Percentiles rank a stretch among this genome's conserved stretches.
Evolutionary conservation across 2,797 vertebrate genomes (phyloP).

Genomic region (Phoxinus dragarum): DNA sequence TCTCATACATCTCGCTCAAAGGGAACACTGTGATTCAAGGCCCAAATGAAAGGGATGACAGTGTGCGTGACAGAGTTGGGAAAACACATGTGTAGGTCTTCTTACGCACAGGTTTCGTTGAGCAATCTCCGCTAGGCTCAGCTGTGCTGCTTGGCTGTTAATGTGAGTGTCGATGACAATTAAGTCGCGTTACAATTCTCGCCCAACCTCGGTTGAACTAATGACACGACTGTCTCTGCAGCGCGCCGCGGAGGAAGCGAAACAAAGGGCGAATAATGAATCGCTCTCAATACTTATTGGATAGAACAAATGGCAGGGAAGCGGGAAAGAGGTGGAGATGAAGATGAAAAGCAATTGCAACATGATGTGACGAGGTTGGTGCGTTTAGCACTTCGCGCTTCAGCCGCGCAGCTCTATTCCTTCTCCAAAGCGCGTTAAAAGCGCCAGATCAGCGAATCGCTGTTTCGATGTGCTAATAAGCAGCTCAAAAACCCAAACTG

Average conservation of each 20-base stretch:
- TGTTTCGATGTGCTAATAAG: constrained; percentile 63
- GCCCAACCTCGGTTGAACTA: constrained; percentile 65
- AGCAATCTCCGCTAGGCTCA: constrained; percentile 78
- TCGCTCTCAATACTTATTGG: constrained; percentile 67
- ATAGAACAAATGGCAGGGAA: constrained; percentile 62
- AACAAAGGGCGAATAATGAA: constrained; percentile 74
- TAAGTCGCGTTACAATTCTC: constrained; percentile 69
- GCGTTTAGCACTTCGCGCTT: constrained; percentile 1
- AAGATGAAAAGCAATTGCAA: constrained; percentile 77
- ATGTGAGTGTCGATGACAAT: constrained; percentile 82
- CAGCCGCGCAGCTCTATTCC: constrained; percentile 56
- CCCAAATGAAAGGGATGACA: constrained; percentile 27
- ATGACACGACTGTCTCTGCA: constrained; percentile 71
- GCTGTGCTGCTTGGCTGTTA: constrained; percentile 77
- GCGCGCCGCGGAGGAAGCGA: constrained; percentile 54
- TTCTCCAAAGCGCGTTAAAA: constrained; percentile 58
- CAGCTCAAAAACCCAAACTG: constrained; percentile 51
- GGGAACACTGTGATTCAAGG: constrained; percentile 38
- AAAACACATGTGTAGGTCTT: constrained; percentile 31
- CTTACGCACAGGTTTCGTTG: constrained; percentile 65
- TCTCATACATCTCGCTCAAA: constrained; percentile 31
- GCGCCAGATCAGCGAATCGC: constrained; percentile 70
- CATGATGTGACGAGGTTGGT: constrained; percentile 70
- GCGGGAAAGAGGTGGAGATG: constrained; percentile 37
- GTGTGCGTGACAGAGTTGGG: constrained; percentile 15